Conservation (phyloP, 2,113 vertebrate species). For the Anarhynchus alexandrinus region DNA sequence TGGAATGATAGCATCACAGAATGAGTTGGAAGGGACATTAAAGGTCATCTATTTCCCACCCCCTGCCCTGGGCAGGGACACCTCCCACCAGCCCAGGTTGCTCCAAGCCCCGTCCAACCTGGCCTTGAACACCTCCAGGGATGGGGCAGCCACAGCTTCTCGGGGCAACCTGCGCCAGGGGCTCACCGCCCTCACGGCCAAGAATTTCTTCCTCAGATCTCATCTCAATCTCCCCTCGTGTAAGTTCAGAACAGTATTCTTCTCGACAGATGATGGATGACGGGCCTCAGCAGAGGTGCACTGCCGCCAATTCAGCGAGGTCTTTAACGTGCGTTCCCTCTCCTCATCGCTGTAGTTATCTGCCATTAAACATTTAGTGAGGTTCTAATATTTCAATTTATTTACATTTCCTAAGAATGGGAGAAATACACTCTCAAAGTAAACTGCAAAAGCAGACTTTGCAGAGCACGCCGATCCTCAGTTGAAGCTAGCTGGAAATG, state of each 20-base stretch:
- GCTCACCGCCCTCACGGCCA: not conserved
- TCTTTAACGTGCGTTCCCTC: not conserved
- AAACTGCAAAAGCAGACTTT: not conserved
- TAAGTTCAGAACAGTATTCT: not conserved
- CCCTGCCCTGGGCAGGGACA: not conserved
- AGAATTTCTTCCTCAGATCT: not conserved
- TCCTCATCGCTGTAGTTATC: fast-evolving
- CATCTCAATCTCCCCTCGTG: fast-evolving
- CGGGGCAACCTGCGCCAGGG: not conserved
- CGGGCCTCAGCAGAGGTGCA: not conserved
- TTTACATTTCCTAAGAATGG: not conserved
- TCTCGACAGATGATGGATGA: not conserved
- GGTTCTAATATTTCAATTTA: not conserved
- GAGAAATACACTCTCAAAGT: not conserved
- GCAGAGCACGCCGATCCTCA: fast-evolving
- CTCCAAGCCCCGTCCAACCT: not conserved
- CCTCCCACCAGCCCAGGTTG: not conserved
- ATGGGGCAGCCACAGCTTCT: not conserved
- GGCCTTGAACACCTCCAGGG: not conserved
- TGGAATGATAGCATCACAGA: not conserved
- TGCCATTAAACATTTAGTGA: not conserved
- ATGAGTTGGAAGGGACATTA: not conserved
- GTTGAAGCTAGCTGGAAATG: not conserved
- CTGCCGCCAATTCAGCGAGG: not conserved
- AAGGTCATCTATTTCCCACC: too few species aligned